A percentile compares a stretch with the other conserved stretches of the same genome.
Evolutionary conservation across 2,888 invertebrate species (phyloP).

Genomic region (Herminia tarsipennalis): DNA sequence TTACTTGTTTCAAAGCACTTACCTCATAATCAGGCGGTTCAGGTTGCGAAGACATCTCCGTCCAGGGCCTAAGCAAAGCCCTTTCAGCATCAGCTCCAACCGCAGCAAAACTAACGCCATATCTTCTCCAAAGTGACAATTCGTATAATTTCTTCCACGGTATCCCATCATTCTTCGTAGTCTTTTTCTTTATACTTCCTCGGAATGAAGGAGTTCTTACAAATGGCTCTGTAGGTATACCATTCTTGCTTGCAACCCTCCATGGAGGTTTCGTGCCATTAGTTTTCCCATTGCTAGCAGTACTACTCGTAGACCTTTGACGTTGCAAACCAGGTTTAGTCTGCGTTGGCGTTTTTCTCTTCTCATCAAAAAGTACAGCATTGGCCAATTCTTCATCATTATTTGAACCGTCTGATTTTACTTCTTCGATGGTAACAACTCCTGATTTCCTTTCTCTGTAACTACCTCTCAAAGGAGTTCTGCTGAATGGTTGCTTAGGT

Average conservation of each 20-base stretch:
- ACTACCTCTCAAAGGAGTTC: slow-evolving; percentile 72
- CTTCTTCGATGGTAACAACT: slow-evolving; percentile 81
- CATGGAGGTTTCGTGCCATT: slow-evolving; percentile 78
- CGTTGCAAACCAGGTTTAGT: slow-evolving; percentile 63
- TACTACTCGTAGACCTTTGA: slow-evolving; percentile 63
- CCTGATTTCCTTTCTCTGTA: slow-evolving; percentile 77
- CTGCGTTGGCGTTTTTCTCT: slow-evolving; percentile 61
- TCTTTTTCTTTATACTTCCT: slow-evolving; percentile 76
- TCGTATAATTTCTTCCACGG: slow-evolving; percentile 85
- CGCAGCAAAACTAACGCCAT: slow-evolving; percentile 75
- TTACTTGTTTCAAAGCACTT: slow-evolving; percentile 51
- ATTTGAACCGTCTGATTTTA: slow-evolving; percentile 74
- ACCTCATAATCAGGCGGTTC: slow-evolving; percentile 67
- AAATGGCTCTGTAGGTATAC: slow-evolving; percentile 65
- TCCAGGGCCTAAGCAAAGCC: slow-evolving; percentile 73
- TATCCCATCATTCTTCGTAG: slow-evolving; percentile 69
- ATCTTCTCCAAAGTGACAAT: slow-evolving; percentile 84
- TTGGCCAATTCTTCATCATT: slow-evolving; percentile 72
- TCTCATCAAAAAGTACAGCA: slow-evolving; percentile 70
- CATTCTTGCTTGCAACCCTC: slow-evolving; percentile 73
- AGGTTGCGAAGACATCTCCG: slow-evolving; percentile 67
- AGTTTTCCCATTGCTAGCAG: slow-evolving; percentile 61
- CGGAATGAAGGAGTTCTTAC: slow-evolving; percentile 73
- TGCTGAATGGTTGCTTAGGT: slow-evolving; percentile 66
- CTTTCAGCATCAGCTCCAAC: slow-evolving; percentile 75